phyloP scores from a whole-genome alignment of 2,888 invertebrate species.

The Agriotes lineatus region DNA sequence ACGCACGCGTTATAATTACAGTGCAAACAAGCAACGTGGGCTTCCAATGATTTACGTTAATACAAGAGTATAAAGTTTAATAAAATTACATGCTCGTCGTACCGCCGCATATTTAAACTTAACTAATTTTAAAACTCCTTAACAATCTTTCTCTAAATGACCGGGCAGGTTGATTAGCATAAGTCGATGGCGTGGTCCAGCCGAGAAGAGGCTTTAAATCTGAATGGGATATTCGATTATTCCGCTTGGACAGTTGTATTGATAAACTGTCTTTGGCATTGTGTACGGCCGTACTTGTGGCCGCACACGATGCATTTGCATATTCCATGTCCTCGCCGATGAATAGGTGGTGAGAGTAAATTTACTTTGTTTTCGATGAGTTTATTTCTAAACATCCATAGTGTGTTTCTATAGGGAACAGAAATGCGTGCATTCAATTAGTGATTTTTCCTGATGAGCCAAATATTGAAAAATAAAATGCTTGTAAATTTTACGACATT shows the following conservation, averaged over 20 bases:
- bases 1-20: slow-evolving; percentile 35
- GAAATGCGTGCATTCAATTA: no score
- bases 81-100: slow-evolving; percentile 33
- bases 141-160: slow-evolving; percentile 43
- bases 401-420: no score
- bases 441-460: no score
- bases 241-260: slow-evolving; percentile 50
- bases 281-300: slow-evolving; percentile 34
- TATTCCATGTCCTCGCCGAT: slow-evolving; percentile 39
- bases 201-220: slow-evolving; percentile 39
- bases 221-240: slow-evolving; percentile 48
- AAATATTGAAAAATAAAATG: no score
- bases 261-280: slow-evolving; percentile 46
- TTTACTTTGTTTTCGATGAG: slow-evolving; percentile 32
- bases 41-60: slow-evolving; percentile 33
- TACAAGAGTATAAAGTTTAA: slow-evolving; percentile 30
- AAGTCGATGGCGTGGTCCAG: slow-evolving; percentile 41
- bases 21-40: slow-evolving; percentile 38
- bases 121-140: slow-evolving; percentile 47
- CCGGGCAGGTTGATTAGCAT: slow-evolving; percentile 46
- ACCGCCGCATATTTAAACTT: slow-evolving; percentile 31
- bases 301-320: slow-evolving; percentile 50
- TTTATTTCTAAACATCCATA: not conserved
- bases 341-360: slow-evolving; percentile 32
- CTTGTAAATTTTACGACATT: no score